Conservation (phyloP, 1,140 invertebrate species). For the Diachasma alloeum region DNA sequence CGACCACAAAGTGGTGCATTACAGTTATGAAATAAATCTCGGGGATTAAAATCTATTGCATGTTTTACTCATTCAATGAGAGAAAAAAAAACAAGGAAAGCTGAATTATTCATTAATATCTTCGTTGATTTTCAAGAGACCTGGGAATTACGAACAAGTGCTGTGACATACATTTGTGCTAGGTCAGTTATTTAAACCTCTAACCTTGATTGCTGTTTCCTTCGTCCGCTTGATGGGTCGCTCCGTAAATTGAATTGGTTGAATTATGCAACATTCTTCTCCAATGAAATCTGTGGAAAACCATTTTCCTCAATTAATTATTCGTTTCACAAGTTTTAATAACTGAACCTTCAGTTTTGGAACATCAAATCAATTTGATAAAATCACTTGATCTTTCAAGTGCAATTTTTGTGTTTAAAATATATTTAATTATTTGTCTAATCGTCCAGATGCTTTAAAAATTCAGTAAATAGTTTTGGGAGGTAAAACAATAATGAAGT, state of each 20-base stretch:
- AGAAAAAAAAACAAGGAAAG: not conserved
- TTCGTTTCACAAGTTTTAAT: too few species aligned
- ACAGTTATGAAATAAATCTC: not conserved
- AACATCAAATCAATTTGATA: too few species aligned
- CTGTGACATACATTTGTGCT: not conserved
- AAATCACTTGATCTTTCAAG: too few species aligned
- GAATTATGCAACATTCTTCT: conserved; percentile 43
- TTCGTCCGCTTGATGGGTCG: conserved; percentile 50
- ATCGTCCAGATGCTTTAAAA: too few species aligned
- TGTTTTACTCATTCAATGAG: not conserved
- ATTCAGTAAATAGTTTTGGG: too few species aligned
- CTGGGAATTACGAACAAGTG: not conserved
- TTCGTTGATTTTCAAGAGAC: not conserved
- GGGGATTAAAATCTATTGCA: not conserved
- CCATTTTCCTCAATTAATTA: too few species aligned
- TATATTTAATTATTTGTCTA: too few species aligned
- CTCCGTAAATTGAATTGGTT: conserved; percentile 44
- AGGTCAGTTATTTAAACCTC: conserved; percentile 33
- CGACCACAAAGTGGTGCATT: not conserved
- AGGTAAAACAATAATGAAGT: too few species aligned
- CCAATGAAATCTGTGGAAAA: not conserved
- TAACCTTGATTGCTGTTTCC: conserved; percentile 55
- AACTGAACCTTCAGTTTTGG: too few species aligned
- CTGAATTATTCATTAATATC: not conserved
- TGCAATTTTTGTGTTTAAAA: too few species aligned